phyloP scores from a whole-genome alignment of 2,113 vertebrate species.

The Monopterus albus region DNA sequence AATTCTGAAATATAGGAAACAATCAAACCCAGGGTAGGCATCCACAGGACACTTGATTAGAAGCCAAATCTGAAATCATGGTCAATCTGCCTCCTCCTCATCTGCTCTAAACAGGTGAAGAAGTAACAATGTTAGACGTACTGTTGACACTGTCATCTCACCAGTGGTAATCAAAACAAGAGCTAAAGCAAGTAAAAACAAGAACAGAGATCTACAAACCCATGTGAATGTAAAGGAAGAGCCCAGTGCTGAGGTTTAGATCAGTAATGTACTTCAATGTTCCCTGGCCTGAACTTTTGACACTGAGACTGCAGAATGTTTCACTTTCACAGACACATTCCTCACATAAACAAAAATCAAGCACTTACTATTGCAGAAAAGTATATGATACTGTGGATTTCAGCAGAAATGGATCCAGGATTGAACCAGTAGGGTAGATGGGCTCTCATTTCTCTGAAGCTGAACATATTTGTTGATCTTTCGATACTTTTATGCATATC shows the following conservation, averaged over 20 bases:
- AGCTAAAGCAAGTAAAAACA: conserved; percentile 43
- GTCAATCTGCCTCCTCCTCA: background rate
- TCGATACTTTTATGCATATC: background rate
- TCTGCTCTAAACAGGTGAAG: conserved; percentile 32
- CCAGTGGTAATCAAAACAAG: conserved; percentile 32
- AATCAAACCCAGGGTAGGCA: conserved; percentile 25
- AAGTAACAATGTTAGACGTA: conserved; percentile 38
- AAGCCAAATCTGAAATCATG: conserved; percentile 15
- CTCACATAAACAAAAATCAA: background rate
- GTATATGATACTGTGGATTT: background rate
- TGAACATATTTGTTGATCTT: background rate
- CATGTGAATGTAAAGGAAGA: conserved; percentile 8
- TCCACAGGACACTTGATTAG: conserved; percentile 32
- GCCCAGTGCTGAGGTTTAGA: background rate
- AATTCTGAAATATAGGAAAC: conserved; percentile 38
- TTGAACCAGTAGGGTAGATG: background rate
- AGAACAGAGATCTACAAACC: conserved; percentile 16
- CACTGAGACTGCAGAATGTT: conserved; percentile 18
- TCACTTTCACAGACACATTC: conserved; percentile 31
- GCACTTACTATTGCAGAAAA: background rate
- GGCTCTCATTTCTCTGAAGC: too few species aligned
- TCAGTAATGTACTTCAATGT: background rate
- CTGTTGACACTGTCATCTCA: conserved; percentile 38
- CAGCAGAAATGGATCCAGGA: background rate
- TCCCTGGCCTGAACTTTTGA: conserved; percentile 44